Conservation (phyloP, 2,888 invertebrate genomes). For the Sepioteuthis lessoniana region DNA sequence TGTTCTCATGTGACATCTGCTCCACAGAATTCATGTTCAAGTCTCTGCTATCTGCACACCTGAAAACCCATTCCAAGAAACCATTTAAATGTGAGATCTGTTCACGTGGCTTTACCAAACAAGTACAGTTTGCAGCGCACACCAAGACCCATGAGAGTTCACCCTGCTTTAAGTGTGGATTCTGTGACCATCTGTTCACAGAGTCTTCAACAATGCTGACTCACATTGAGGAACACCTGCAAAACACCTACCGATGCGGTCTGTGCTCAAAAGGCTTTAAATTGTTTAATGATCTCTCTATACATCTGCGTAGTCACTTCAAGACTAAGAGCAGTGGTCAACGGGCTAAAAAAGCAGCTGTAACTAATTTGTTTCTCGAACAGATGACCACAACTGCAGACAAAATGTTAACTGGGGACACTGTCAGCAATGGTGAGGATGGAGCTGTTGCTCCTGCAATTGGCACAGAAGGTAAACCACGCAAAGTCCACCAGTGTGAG, state of each 20-base stretch:
- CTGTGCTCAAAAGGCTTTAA: conserved; percentile 34
- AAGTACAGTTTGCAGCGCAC: conserved; percentile 37
- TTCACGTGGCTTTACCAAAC: neutral
- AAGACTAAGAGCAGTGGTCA: neutral
- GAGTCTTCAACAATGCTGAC: neutral
- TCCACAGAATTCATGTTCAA: conserved; percentile 41
- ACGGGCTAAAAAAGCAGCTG: neutral
- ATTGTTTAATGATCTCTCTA: neutral
- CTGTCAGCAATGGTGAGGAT: neutral
- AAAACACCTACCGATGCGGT: neutral
- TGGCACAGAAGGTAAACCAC: neutral
- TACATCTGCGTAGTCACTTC: conserved; percentile 17
- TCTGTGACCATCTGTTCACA: neutral
- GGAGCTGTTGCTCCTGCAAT: neutral
- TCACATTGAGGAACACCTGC: conserved; percentile 42
- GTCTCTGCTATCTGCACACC: neutral
- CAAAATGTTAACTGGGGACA: neutral
- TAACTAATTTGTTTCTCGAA: neutral
- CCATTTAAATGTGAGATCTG: conserved; percentile 12
- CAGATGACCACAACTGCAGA: neutral
- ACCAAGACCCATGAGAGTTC: neutral
- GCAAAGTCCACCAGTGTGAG: conserved; percentile 41
- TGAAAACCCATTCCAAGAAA: conserved; percentile 39
- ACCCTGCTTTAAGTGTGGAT: conserved; percentile 36
- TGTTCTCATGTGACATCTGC: conserved; percentile 34